A percentile compares a stretch with the other conserved stretches of the same genome.
These are phyloP conservation scores for Theretra japonica DNA, from an alignment of 2,888 invertebrate species.

Conservation along the genomic window DNA sequence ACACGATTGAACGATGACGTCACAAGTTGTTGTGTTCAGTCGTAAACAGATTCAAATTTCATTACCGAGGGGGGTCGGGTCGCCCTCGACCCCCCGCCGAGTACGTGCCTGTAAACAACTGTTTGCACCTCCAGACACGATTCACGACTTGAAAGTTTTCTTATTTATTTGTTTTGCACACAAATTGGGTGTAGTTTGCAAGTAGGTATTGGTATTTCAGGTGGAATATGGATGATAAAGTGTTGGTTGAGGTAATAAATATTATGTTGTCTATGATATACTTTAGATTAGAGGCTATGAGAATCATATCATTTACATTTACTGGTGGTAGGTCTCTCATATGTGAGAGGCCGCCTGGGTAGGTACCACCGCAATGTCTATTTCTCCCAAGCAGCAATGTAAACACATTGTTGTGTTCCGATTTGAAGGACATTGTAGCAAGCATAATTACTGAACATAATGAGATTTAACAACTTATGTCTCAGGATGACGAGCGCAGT, in stretches of 20 bases:
- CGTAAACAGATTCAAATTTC: constrained; percentile 15
- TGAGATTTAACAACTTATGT: too few relatives aligned
- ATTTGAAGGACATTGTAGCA: too few relatives aligned
- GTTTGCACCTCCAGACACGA: background rate
- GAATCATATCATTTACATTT: too few relatives aligned
- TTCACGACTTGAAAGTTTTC: constrained; percentile 1
- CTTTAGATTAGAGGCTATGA: too few relatives aligned
- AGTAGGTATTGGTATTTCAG: background rate
- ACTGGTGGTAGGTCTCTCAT: too few relatives aligned
- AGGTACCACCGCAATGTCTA: too few relatives aligned
- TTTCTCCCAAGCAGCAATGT: too few relatives aligned
- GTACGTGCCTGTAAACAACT: constrained; percentile 18
- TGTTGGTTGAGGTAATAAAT: background rate
- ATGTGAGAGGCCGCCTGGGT: too few relatives aligned
- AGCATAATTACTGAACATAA: too few relatives aligned
- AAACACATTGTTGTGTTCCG: too few relatives aligned
- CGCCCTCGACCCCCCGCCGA: background rate
- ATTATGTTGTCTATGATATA: too few relatives aligned
- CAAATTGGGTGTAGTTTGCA: background rate
- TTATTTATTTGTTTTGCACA: constrained; percentile 23
- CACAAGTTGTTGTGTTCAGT: constrained; percentile 4
- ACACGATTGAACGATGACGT: background rate
- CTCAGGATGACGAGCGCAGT: too few relatives aligned
- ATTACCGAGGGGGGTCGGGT: constrained; percentile 7
- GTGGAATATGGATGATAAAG: background rate